These are phyloP conservation scores for Heteromormyrus szaboi DNA, from an alignment of 2,797 vertebrate genomes.

Conservation along the genomic window DNA sequence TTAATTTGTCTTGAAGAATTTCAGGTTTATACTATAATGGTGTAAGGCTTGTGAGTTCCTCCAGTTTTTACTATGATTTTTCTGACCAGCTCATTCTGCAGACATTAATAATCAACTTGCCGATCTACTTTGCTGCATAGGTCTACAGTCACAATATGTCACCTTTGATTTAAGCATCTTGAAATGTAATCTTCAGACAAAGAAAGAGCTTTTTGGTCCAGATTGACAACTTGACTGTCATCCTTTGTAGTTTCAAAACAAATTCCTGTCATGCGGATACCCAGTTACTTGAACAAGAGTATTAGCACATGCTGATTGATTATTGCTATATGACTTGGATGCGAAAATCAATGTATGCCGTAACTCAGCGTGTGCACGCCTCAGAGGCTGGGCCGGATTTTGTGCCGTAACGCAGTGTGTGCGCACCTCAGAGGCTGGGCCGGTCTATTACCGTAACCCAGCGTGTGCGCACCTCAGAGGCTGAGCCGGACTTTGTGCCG, in stretches of 20 bases:
- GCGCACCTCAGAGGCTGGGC: too few relatives aligned
- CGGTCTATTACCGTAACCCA: too few relatives aligned
- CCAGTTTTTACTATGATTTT: background rate
- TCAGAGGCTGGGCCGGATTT: too few relatives aligned
- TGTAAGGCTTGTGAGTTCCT: background rate
- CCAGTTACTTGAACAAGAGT: constrained; percentile 4
- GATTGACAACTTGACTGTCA: constrained; percentile 5
- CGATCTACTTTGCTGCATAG: background rate
- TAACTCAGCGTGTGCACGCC: too few relatives aligned
- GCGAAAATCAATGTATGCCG: too few relatives aligned
- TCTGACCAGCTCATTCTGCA: background rate
- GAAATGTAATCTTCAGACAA: background rate
- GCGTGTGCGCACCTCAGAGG: too few relatives aligned
- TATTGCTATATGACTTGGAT: background rate
- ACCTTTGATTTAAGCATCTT: background rate
- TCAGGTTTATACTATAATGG: background rate
- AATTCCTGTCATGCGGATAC: background rate
- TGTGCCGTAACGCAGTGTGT: too few relatives aligned
- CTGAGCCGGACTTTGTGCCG: too few relatives aligned
- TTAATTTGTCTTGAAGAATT: background rate
- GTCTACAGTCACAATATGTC: background rate
- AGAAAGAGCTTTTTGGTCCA: background rate
- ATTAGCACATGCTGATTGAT: background rate
- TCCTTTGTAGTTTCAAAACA: background rate
- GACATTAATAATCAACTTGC: background rate